phyloP scores from a whole-genome alignment of 2,797 vertebrate genomes.

The Melopsittacus undulatus region DNA sequence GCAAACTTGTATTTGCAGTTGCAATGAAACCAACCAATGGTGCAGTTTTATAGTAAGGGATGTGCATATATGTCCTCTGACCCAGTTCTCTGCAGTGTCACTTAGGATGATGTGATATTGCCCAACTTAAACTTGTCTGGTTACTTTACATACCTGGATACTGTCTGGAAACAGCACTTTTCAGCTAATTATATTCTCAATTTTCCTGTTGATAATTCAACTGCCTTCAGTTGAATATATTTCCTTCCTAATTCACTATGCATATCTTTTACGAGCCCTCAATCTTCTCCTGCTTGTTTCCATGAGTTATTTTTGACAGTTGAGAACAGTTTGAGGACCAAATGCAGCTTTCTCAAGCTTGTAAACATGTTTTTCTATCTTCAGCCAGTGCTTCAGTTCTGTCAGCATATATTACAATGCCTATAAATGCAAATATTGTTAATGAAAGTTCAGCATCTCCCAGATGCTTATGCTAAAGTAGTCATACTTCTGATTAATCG shows the following conservation, averaged over 20 bases:
- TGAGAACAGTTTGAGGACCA: not conserved
- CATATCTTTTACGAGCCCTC: not conserved
- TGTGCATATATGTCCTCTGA: not conserved
- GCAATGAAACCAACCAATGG: not conserved
- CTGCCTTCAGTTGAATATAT: not conserved
- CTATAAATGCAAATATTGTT: not conserved
- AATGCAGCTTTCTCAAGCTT: not conserved
- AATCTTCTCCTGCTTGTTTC: not conserved
- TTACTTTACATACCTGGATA: not conserved
- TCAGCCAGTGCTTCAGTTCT: not conserved
- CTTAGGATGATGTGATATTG: not conserved
- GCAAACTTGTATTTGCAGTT: not conserved
- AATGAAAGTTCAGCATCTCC: not conserved
- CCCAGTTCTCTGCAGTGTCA: not conserved
- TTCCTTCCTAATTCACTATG: not conserved
- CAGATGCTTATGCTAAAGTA: not conserved
- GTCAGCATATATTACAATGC: not conserved
- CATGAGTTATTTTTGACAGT: not conserved
- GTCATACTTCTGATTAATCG: conserved; percentile 8
- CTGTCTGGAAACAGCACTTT: not conserved
- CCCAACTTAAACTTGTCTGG: not conserved
- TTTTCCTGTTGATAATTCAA: not conserved
- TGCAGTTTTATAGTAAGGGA: not conserved
- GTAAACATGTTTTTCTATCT: not conserved
- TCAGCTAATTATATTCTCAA: not conserved